Percentiles rank a stretch among this genome's conserved stretches.
Evolutionary conservation across 1,140 invertebrate genomes (phyloP).

Genomic region (Cylas formicarius): DNA sequence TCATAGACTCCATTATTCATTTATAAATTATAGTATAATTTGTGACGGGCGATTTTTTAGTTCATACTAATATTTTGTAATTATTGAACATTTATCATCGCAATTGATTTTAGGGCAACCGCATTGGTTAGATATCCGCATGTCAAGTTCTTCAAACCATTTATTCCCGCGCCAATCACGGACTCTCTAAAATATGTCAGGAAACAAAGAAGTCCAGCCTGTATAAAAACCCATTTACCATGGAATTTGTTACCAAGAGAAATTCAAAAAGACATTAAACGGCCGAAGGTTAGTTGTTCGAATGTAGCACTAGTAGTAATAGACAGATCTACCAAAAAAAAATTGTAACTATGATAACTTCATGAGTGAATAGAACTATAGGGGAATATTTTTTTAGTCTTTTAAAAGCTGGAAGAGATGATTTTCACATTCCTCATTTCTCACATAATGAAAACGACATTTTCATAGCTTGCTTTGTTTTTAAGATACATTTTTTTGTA

Average conservation of each 20-base stretch:
- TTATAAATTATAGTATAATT: conserved; percentile 2
- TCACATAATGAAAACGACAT: too few relatives aligned
- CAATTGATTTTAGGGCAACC: conserved; percentile 33
- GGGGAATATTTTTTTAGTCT: too few relatives aligned
- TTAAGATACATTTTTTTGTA: too few relatives aligned
- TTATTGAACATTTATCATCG: too few relatives aligned
- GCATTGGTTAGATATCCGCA: conserved; percentile 29
- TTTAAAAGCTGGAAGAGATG: too few relatives aligned
- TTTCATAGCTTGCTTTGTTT: too few relatives aligned
- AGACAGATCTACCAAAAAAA: too few relatives aligned
- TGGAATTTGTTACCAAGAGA: conserved; percentile 55
- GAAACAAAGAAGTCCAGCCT: conserved; percentile 44
- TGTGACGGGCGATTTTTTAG: not conserved
- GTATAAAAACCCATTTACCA: conserved; percentile 67
- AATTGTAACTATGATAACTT: too few relatives aligned
- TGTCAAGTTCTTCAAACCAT: conserved; percentile 21
- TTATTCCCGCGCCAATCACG: conserved; percentile 29
- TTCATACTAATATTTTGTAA: not conserved
- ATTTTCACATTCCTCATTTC: too few relatives aligned
- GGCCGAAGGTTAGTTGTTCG: conserved; percentile 43
- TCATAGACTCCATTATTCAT: not conserved
- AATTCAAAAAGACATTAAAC: conserved; percentile 44
- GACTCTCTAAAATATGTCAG: conserved; percentile 28
- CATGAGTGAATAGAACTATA: too few relatives aligned
- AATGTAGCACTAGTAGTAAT: too few relatives aligned